Percentiles rank a stretch among this genome's conserved stretches.
Evolutionary conservation across 1,140 invertebrate species (phyloP).

Genomic region (Dendrolimus kikuchii): DNA sequence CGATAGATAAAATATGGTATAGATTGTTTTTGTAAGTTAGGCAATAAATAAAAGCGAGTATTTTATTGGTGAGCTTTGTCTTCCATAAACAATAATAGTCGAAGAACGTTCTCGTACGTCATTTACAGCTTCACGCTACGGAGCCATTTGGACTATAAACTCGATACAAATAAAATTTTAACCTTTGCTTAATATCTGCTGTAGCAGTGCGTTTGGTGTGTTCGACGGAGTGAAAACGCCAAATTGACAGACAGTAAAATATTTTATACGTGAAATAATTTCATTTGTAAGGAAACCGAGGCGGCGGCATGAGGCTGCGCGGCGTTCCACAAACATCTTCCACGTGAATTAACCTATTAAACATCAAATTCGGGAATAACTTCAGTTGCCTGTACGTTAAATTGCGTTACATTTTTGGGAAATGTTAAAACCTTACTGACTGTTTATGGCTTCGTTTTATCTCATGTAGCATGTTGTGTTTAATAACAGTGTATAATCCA

Average conservation of each 20-base stretch:
- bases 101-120: constrained; percentile 35
- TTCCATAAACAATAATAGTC: constrained; percentile 48
- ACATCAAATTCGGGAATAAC: constrained; percentile 27
- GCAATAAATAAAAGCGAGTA: constrained; percentile 44
- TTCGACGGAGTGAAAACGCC: constrained; percentile 44
- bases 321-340: constrained; percentile 55
- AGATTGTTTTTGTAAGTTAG: constrained; percentile 1
- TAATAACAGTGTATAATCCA: no score
- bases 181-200: constrained; percentile 66
- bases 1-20: no score
- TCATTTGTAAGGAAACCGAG: constrained; percentile 67
- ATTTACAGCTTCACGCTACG: constrained; percentile 48
- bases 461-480: neutral
- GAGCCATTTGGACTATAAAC: constrained; percentile 49
- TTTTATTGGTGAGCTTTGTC: constrained; percentile 49
- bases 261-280: constrained; percentile 69
- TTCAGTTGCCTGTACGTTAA: no score
- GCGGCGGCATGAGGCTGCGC: constrained; percentile 15
- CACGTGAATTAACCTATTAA: constrained; percentile 67
- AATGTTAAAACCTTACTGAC: constrained; percentile 7
- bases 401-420: constrained; percentile 25
- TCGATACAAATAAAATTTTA: constrained; percentile 65
- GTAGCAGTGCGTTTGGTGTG: constrained; percentile 17
- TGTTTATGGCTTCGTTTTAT: no score
- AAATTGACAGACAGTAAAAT: constrained; percentile 72